A percentile compares a stretch with the other conserved stretches of the same genome.
These are phyloP conservation scores for Dicranocentrus wangi DNA, from an alignment of 2,888 invertebrate genomes.

Conservation along the genomic window DNA sequence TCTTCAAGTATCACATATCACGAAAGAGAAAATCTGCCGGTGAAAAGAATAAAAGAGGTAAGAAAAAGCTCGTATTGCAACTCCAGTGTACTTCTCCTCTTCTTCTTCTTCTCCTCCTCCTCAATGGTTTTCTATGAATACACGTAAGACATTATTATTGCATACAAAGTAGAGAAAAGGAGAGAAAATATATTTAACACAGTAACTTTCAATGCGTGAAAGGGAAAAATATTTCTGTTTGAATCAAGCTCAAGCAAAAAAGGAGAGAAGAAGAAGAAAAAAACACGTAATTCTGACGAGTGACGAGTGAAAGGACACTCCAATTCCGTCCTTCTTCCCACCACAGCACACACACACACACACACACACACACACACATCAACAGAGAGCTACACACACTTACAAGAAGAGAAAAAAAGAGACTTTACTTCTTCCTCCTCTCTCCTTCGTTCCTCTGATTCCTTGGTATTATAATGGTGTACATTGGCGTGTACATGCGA, in stretches of 20 bases:
- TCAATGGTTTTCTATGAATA: too few species aligned
- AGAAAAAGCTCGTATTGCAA: slow-evolving; percentile 5
- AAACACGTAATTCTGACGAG: slow-evolving; percentile 36
- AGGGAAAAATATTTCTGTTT: slow-evolving; percentile 24
- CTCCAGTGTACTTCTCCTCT: not conserved
- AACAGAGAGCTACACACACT: slow-evolving; percentile 7
- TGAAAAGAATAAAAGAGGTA: slow-evolving; percentile 1
- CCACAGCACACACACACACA: not conserved
- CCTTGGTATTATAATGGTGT: slow-evolving; percentile 12
- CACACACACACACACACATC: slow-evolving; percentile 4
- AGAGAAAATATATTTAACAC: slow-evolving; percentile 14
- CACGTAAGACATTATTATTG: too few species aligned
- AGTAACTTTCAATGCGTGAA: slow-evolving; percentile 25
- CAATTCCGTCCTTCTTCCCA: slow-evolving; percentile 27
- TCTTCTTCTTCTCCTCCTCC: too few species aligned
- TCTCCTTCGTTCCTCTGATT: too few species aligned
- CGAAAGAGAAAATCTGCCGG: slow-evolving; percentile 8
- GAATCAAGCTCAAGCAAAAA: slow-evolving; percentile 12
- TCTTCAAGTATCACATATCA: slow-evolving; percentile 7
- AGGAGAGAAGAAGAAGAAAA: slow-evolving; percentile 4
- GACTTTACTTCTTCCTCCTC: too few species aligned
- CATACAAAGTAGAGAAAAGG: too few species aligned
- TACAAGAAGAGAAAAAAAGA: not conserved
- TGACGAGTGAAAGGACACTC: slow-evolving; percentile 34
- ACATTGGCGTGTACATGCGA: slow-evolving; percentile 30